Evolutionary conservation across 2,888 invertebrate species (phyloP), one percentile per base, ranked within the genome.

Genomic region (Pterostichus niger): DNA sequence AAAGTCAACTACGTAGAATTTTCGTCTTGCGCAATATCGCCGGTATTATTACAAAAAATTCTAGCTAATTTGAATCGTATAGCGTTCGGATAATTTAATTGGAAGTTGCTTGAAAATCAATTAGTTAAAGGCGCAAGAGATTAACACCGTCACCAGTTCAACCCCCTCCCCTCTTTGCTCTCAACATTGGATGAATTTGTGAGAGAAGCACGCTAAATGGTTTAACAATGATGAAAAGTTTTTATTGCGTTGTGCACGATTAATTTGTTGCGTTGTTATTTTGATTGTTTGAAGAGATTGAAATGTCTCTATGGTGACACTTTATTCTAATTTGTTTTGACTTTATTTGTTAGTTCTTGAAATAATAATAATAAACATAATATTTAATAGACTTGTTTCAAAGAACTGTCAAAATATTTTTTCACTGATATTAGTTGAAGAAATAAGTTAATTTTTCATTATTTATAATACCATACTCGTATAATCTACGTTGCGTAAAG

Each of bases 21-120:
- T 64, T 33, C 31, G 33, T 13, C 10, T 54, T 64, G 64, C 33
- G 64, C 35, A 64, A 64, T 35, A 35, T 64, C 64, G n/a, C 9
- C 64, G 64, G 13, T n/a, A 64, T n/a, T 35, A 64, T 64, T 35
- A 64, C 24, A 11, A 49, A 64, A 71, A 71, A 71, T 71, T 71
- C 24, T 15, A 15, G 15, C 31, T 46, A 71, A 71, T 24, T 64
- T 64, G 35, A 35, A 64, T 35, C n/a, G 33, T 64, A 35, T 24
- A 71, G 46, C 46, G 24, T 71, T 71, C 46, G 46, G 24, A 71
- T 71, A 71, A 71, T 71, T 71, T 71, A 71, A 71, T 71, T 71
- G 17, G 46, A 17, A 15, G 46, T 49, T 17, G 46, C 15, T 46
- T 6, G 44, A 31, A 71, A 71, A 71, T 71, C 71, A 71, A 71